Evolutionary conservation across 2,797 vertebrate species (phyloP).

Genomic region (Sebastes steindachneri): DNA sequence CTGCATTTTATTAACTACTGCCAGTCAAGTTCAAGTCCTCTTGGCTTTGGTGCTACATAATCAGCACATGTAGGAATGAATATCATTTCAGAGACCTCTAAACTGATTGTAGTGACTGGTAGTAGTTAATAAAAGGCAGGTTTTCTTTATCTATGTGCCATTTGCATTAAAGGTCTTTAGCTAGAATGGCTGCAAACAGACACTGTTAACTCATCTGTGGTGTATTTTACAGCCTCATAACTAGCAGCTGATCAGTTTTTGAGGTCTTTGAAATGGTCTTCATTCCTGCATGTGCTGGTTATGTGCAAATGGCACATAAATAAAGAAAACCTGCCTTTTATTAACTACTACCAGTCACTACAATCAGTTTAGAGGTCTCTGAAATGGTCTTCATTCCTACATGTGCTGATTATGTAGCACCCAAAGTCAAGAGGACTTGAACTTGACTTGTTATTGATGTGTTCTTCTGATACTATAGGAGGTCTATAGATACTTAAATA

Average conservation of each 20-base stretch:
- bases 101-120: neutral
- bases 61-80: neutral
- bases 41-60: neutral
- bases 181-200: neutral
- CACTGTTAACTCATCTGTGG: too few species aligned
- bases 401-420: neutral
- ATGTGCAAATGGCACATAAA: too few species aligned
- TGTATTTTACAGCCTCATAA: too few species aligned
- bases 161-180: neutral
- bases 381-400: neutral
- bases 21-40: neutral
- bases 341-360: neutral
- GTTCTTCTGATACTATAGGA: neutral
- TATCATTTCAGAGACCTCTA: neutral
- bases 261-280: neutral
- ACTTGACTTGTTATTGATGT: neutral
- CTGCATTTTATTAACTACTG: too few species aligned
- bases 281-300: neutral
- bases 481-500: neutral
- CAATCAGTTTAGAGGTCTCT: neutral
- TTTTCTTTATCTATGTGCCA: rapidly evolving
- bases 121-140: neutral
- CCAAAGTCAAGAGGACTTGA: neutral
- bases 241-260: too few species aligned
- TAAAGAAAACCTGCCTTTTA: too few species aligned